These are phyloP conservation scores for Felis chaus DNA, from an alignment of 2,113 vertebrate genomes.

Conservation along the genomic window DNA sequence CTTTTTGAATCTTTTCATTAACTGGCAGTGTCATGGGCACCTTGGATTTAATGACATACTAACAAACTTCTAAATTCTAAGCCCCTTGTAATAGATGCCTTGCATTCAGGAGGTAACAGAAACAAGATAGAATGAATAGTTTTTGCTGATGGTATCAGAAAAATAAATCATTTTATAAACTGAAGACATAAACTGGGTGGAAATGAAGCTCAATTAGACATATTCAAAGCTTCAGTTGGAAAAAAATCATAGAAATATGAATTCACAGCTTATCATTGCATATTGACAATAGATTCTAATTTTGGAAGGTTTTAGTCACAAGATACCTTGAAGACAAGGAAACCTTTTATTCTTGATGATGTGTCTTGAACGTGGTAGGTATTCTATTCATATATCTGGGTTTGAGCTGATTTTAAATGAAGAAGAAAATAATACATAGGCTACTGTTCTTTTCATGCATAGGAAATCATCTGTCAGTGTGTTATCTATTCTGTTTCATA, in stretches of 20 bases:
- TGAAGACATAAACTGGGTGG: neutral
- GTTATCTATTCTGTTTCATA: constrained; percentile 30
- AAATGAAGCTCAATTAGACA: neutral
- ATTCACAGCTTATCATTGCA: neutral
- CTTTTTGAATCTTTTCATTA: neutral
- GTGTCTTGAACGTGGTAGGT: neutral
- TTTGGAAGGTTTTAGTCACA: neutral
- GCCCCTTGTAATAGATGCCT: neutral
- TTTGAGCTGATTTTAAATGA: constrained; percentile 23
- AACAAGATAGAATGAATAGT: constrained; percentile 9
- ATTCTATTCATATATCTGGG: neutral
- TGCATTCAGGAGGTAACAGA: neutral
- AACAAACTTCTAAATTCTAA: neutral
- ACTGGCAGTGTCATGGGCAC: neutral
- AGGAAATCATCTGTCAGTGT: neutral
- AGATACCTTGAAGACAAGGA: neutral
- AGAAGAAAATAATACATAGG: neutral
- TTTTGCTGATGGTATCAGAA: neutral
- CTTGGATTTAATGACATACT: neutral
- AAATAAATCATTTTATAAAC: neutral
- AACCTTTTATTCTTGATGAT: neutral
- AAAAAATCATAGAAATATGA: neutral
- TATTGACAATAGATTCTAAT: neutral
- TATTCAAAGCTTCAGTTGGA: neutral
- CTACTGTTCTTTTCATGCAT: neutral